phyloP scores from a whole-genome alignment of 2,888 invertebrate genomes.

The Idaea biselata region DNA sequence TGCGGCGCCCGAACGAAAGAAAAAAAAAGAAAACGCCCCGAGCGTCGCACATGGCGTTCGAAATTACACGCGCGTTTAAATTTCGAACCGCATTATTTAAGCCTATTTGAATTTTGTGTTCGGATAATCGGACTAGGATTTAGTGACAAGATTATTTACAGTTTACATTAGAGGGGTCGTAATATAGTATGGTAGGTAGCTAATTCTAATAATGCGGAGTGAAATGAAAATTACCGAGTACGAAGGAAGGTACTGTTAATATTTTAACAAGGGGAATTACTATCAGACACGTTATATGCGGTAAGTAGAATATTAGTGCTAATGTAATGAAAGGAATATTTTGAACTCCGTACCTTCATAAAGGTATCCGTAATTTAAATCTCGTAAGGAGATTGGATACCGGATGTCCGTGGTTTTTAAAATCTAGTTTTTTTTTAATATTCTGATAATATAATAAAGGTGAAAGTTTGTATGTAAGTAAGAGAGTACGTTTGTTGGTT shows the following conservation, averaged over 20 bases:
- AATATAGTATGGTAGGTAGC: conserved; percentile 48
- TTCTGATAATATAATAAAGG: too few species aligned
- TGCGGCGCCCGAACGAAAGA: conserved; percentile 55
- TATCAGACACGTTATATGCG: conserved; percentile 32
- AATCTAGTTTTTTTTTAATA: too few species aligned
- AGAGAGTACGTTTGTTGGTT: too few species aligned
- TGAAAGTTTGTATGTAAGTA: too few species aligned
- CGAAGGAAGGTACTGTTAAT: conserved; percentile 31
- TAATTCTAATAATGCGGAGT: conserved; percentile 57
- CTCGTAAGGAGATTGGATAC: not conserved
- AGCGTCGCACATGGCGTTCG: conserved; percentile 69
- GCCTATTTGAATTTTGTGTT: conserved; percentile 55
- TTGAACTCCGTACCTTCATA: conserved; percentile 11
- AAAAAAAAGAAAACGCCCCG: conserved; percentile 47
- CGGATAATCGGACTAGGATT: conserved; percentile 68
- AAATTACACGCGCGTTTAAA: conserved; percentile 74
- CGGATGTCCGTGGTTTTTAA: not conserved
- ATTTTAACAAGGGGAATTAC: conserved; percentile 35
- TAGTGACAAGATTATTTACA: conserved; percentile 74
- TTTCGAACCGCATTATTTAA: conserved; percentile 61
- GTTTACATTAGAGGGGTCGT: conserved; percentile 54
- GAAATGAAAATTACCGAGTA: conserved; percentile 60
- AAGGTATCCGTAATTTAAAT: conserved; percentile 4
- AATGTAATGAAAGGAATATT: conserved; percentile 15
- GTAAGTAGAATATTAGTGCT: conserved; percentile 21